These are phyloP conservation scores for Passer montanus DNA, from an alignment of 2,113 vertebrate species.

Conservation along the genomic window DNA sequence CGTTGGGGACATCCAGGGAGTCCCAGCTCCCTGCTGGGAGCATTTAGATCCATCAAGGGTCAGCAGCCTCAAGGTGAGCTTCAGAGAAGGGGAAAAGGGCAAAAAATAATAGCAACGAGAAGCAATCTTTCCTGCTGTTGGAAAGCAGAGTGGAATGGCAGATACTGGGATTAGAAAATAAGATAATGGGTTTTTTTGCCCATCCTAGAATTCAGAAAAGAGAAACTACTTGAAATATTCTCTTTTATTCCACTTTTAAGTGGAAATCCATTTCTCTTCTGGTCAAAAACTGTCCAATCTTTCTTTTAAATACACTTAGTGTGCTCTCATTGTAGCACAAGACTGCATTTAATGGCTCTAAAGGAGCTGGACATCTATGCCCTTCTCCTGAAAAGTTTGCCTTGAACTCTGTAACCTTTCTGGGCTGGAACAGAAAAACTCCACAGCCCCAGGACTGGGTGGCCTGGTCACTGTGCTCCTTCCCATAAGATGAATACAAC, in stretches of 20 bases:
- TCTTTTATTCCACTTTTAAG: background rate
- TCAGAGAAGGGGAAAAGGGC: accelerated
- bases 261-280: background rate
- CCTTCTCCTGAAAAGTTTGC: background rate
- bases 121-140: background rate
- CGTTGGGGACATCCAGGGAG: accelerated
- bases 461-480: background rate
- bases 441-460: background rate
- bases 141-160: background rate
- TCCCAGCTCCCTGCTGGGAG: accelerated
- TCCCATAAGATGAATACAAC: background rate
- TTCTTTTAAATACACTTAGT: background rate
- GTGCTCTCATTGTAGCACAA: background rate
- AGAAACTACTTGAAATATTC: background rate
- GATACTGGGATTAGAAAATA: background rate
- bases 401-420: too few relatives aligned
- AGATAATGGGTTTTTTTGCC: accelerated
- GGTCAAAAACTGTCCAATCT: background rate
- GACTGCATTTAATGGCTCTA: background rate
- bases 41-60: background rate
- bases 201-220: background rate
- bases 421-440: accelerated
- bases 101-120: accelerated
- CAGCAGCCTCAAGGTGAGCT: background rate
- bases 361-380: too few relatives aligned